phyloP scores from a whole-genome alignment of 2,113 vertebrate genomes.

The Triplophysa rosa region DNA sequence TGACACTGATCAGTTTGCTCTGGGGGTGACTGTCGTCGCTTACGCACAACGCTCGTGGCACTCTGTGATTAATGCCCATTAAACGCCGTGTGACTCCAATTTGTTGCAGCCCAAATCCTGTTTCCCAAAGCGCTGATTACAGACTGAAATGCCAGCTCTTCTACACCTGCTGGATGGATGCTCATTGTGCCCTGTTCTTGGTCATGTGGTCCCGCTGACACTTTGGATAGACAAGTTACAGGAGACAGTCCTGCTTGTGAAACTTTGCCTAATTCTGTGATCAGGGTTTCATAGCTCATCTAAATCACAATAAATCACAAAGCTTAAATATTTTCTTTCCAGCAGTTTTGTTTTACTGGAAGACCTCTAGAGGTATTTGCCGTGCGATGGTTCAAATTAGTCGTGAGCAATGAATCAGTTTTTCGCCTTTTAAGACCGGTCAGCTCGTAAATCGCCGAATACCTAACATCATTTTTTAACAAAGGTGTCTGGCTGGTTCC shows the following conservation, averaged over 20 bases:
- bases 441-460: conserved; percentile 24
- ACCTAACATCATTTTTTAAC: conserved; percentile 24
- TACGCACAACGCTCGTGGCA: conserved; percentile 21
- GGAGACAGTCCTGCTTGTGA: background rate
- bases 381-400: conserved; percentile 32
- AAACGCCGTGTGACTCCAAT: conserved; percentile 54
- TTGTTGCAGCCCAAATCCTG: conserved; percentile 52
- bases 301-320: conserved; percentile 12
- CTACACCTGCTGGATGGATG: conserved; percentile 49
- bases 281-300: background rate
- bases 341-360: conserved; percentile 16
- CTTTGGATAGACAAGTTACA: conserved; percentile 4
- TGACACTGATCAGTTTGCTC: conserved; percentile 51
- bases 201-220: conserved; percentile 31
- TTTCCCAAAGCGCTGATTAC: conserved; percentile 49
- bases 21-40: conserved; percentile 30
- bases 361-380: conserved; percentile 21
- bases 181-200: conserved; percentile 23
- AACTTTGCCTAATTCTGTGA: background rate
- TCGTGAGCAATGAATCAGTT: conserved; percentile 25
- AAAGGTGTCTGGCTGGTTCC: background rate
- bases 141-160: conserved; percentile 29
- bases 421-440: conserved; percentile 23
- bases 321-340: conserved; percentile 25
- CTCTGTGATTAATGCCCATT: conserved; percentile 58